Evolutionary conservation across 2,888 invertebrate species (phyloP), one percentile per base, ranked within the genome.

Genomic region (Ophion ventricosus): DNA sequence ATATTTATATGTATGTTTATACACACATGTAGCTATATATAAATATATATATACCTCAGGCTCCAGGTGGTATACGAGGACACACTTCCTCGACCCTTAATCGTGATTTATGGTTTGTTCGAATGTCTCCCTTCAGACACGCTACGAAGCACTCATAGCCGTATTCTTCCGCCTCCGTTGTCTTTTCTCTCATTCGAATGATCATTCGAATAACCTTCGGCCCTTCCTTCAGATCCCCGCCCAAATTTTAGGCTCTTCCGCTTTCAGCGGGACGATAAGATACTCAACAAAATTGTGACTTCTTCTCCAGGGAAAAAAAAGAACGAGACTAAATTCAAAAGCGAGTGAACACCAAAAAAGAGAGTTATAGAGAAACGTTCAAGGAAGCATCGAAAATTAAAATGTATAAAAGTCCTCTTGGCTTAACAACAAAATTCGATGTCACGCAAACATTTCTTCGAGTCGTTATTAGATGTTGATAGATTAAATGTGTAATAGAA

Each of bases 41-140:
- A 59, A 40, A 43, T 35, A 43, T 66, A 79, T 26, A 43, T 66
- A 26, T 66, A 61, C 20, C 20, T 40, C 20, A 69, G 40, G 29
- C 73, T 61, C 69, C 82, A 82, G 54, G 54, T 69, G 61, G 43
- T 35, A 78, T 78, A 75, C 77, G 82, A 75, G 84, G 87, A 86
- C 82, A 88, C 88, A 89, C 89, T 91, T 91, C 87, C 88, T 87
- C 88, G 87, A 88, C 88, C 85, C 91, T 91, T 92, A 91, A 92
- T 92, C 91, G 91, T 91, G 91, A 92, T 91, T 91, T 91, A 92
- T 87, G 88, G 73, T 69, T 63, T 14, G 69, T 78, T 78, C 74
- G 73, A 78, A 67, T 40, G 59, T 7, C 56, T 25, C 72, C 20
- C 23, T 25, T 25, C 40, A 23, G n/a, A 23, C 56, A 26, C 10